These are phyloP conservation scores for Conger conger DNA, from an alignment of 2,113 vertebrate species.

Conservation along the genomic window DNA sequence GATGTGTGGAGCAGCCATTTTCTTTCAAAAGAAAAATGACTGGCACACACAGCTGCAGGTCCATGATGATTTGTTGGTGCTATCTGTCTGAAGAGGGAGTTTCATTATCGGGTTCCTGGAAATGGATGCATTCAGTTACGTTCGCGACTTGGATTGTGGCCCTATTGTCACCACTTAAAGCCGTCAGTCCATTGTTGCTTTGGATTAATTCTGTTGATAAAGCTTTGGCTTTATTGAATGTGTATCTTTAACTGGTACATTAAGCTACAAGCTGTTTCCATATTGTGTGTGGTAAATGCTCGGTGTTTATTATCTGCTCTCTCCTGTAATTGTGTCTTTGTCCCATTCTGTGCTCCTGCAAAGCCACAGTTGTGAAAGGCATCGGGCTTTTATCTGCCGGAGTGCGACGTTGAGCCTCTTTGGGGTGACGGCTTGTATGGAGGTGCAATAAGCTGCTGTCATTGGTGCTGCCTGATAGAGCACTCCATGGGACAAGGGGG, in stretches of 20 bases:
- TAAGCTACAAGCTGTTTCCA: background rate
- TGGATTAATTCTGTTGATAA: background rate
- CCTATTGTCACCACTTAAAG: background rate
- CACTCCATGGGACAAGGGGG: too few species aligned
- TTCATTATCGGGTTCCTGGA: background rate
- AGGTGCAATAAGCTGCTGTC: background rate
- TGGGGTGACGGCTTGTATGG: background rate
- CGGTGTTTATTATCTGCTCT: background rate
- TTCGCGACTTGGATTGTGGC: background rate
- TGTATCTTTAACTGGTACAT: background rate
- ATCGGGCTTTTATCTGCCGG: background rate
- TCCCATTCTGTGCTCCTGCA: background rate
- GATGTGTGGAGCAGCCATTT: background rate
- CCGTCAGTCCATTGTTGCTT: background rate
- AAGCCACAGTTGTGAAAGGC: background rate
- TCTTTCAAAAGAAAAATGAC: background rate
- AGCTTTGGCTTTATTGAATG: background rate
- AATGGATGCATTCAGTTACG: background rate
- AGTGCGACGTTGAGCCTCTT: too few species aligned
- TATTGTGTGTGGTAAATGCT: background rate
- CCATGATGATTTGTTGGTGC: too few species aligned
- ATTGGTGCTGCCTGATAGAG: background rate
- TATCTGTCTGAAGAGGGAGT: background rate
- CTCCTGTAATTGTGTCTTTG: background rate
- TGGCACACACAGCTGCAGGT: background rate